phyloP scores from a whole-genome alignment of 1,140 invertebrate species.

The Diorhabda carinulata region DNA sequence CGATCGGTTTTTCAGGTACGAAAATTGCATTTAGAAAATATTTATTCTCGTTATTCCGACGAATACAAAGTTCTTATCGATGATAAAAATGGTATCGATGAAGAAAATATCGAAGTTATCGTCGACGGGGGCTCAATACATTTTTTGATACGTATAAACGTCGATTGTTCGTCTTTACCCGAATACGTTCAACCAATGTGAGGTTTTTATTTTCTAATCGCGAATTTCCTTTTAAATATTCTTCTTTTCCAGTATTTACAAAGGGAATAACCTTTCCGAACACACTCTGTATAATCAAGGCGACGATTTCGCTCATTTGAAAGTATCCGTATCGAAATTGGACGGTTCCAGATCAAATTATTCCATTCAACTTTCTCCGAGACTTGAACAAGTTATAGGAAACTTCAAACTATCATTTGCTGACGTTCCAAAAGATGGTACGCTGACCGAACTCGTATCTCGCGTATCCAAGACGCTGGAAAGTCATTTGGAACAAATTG shows the following conservation, averaged over 20 bases:
- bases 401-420: conserved; percentile 31
- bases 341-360: conserved; percentile 35
- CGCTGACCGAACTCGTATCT: conserved; percentile 38
- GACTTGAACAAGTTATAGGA: conserved; percentile 39
- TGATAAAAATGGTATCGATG: conserved; percentile 26
- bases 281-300: conserved; percentile 36
- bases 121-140: conserved; percentile 39
- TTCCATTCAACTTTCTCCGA: conserved; percentile 38
- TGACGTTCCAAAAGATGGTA: conserved; percentile 30
- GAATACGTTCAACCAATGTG: conserved; percentile 35
- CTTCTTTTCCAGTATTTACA: neutral
- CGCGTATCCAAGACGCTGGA: conserved; percentile 33
- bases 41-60: conserved; percentile 32
- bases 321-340: conserved; percentile 35
- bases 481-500: conserved; percentile 32
- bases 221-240: neutral
- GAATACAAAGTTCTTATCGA: conserved; percentile 39
- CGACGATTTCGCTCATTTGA: conserved; percentile 36
- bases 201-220: conserved; percentile 7
- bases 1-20: conserved; percentile 30
- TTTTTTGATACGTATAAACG: conserved; percentile 41
- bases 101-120: conserved; percentile 43
- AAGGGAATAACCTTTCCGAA: conserved; percentile 5
- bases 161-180: conserved; percentile 41
- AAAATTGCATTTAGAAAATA: conserved; percentile 37